Conservation (phyloP, 2,113 vertebrate species). For the Nibea albiflora region DNA sequence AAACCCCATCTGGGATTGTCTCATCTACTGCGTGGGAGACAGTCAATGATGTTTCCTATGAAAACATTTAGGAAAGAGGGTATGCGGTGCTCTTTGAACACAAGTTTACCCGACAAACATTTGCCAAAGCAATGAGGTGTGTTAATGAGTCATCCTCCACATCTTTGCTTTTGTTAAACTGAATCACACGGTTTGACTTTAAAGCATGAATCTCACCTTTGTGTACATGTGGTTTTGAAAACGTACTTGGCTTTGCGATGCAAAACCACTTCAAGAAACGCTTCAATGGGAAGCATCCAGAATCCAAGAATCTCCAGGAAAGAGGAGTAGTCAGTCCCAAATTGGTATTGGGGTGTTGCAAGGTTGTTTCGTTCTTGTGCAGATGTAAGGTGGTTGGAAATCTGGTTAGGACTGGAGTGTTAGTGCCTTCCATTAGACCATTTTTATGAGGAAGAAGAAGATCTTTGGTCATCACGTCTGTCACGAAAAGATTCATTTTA, state of each 20-base stretch:
- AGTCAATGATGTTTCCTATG: not conserved
- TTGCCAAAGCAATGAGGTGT: not conserved
- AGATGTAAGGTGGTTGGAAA: not conserved
- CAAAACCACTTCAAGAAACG: not conserved
- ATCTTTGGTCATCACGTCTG: too few species aligned
- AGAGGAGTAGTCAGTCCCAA: not conserved
- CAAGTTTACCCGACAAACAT: not conserved
- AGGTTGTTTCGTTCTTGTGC: not conserved
- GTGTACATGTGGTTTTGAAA: too few species aligned
- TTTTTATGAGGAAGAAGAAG: not conserved
- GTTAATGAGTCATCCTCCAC: not conserved
- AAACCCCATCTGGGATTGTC: not conserved
- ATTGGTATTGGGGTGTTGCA: not conserved
- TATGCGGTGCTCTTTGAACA: not conserved
- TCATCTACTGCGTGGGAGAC: not conserved
- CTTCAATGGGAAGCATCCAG: not conserved
- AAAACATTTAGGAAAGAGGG: not conserved
- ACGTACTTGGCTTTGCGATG: too few species aligned
- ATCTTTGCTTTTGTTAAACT: not conserved
- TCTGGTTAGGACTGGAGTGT: not conserved
- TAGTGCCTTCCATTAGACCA: too few species aligned
- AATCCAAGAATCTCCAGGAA: too few species aligned
- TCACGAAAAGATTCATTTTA: too few species aligned
- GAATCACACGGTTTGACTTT: too few species aligned
- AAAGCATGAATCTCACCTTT: too few species aligned